Conservation (phyloP, 2,888 invertebrate genomes). For the Perizoma affinitatum region DNA sequence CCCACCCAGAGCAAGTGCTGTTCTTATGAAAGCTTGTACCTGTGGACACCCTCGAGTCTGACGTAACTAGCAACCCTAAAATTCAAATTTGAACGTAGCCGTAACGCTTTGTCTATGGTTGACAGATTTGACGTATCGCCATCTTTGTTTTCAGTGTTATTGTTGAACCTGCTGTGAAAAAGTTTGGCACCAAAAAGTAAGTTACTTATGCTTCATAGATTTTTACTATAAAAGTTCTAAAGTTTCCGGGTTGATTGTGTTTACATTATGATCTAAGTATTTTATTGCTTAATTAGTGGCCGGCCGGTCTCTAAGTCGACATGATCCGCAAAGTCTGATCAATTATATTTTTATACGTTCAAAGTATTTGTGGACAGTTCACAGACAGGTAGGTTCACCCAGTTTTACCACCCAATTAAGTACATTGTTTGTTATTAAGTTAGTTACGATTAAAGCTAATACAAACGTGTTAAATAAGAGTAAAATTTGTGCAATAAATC, state of each 20-base stretch:
- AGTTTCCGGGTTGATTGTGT: background rate
- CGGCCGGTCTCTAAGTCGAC: background rate
- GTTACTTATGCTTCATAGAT: too few species aligned
- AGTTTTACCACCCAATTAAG: too few species aligned
- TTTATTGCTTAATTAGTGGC: background rate
- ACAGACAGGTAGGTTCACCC: too few species aligned
- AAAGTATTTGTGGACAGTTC: too few species aligned
- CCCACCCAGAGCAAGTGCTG: constrained; percentile 3
- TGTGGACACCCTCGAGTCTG: constrained; percentile 1
- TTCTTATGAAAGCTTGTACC: background rate
- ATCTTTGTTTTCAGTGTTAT: constrained; percentile 15
- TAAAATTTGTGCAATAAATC: too few species aligned
- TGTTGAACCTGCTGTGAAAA: constrained; percentile 4
- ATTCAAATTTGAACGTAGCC: constrained; percentile 13
- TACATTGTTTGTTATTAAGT: too few species aligned
- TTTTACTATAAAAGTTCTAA: too few species aligned
- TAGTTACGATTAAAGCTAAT: too few species aligned
- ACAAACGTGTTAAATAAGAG: too few species aligned
- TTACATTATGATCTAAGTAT: background rate
- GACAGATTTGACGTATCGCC: constrained; percentile 19
- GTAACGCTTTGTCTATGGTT: constrained; percentile 18
- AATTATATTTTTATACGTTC: too few species aligned
- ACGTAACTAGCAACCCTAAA: constrained; percentile 24
- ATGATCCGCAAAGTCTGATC: background rate
- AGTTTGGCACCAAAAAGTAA: constrained; percentile 7